A percentile compares a stretch with the other conserved stretches of the same genome.
phyloP scores from a whole-genome alignment of 37 sponge, comb jelly and placozoan genomes.

The Cliona cf. orientalis region DNA sequence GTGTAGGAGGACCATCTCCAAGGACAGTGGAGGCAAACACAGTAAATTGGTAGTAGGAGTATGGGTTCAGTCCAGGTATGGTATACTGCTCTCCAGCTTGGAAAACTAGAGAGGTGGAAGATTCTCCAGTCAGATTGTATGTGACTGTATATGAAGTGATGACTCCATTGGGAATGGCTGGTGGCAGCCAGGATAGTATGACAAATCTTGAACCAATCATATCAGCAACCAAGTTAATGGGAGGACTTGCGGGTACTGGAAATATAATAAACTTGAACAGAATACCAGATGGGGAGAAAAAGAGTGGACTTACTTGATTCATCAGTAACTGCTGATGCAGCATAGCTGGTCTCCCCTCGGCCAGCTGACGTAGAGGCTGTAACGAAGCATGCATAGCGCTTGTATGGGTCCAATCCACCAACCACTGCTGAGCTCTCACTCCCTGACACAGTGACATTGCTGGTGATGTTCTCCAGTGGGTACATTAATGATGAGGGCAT shows the following conservation, averaged over 20 bases:
- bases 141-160: conserved; percentile 5
- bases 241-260: conserved; percentile 17
- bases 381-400: conserved; percentile 3
- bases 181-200: not conserved
- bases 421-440: not conserved
- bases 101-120: not conserved
- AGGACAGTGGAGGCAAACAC: not conserved
- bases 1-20: not conserved
- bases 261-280: no score
- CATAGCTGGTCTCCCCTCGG: not conserved
- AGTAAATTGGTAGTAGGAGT: not conserved
- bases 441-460: not conserved
- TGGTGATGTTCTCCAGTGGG: no score
- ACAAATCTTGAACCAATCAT: not conserved
- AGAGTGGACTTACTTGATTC: conserved; percentile 12
- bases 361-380: conserved; percentile 28
- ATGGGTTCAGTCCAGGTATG: not conserved
- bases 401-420: not conserved
- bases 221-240: not conserved
- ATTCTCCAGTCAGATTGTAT: not conserved
- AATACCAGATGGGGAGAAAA: not conserved
- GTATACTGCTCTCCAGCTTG: not conserved
- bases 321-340: not conserved
- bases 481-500: no score
- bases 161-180: conserved; percentile 17